Evolutionary conservation across 2,888 invertebrate species (phyloP).

Genomic region (Lasioglossum vierecki): DNA sequence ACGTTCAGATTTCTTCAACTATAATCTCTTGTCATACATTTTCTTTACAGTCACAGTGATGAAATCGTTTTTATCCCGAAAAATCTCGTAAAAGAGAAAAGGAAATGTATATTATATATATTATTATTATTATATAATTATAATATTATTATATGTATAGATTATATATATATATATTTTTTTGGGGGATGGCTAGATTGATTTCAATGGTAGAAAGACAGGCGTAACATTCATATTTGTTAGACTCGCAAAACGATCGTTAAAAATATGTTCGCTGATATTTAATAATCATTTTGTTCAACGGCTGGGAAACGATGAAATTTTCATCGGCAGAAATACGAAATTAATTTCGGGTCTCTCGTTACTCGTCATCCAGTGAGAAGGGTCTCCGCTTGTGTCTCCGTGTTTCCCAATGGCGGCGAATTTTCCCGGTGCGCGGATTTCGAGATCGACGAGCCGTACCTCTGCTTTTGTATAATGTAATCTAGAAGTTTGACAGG

Average conservation of each 20-base stretch:
- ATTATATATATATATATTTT: too few species aligned
- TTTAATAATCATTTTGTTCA: neutral
- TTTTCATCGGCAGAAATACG: constrained; percentile 22
- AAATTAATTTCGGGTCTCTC: constrained; percentile 21
- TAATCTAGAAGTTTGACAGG: constrained; percentile 81
- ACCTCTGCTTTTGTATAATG: constrained; percentile 80
- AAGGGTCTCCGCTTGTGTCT: constrained; percentile 8
- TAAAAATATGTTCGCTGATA: neutral
- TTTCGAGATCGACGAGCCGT: constrained; percentile 71
- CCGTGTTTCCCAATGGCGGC: constrained; percentile 29
- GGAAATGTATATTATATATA: too few species aligned
- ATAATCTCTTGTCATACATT: too few species aligned
- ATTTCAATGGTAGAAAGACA: too few species aligned
- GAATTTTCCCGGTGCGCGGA: constrained; percentile 38
- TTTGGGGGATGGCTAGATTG: too few species aligned
- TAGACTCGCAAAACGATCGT: neutral
- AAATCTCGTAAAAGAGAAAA: too few species aligned
- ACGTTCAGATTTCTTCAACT: neutral
- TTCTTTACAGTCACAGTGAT: too few species aligned
- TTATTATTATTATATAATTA: too few species aligned
- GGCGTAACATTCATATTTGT: too few species aligned
- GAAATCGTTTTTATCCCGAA: too few species aligned
- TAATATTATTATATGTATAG: too few species aligned
- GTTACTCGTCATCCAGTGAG: constrained; percentile 11
- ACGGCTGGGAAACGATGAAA: neutral